These are phyloP conservation scores for Monopterus albus DNA, from an alignment of 2,113 vertebrate species.

Conservation along the genomic window DNA sequence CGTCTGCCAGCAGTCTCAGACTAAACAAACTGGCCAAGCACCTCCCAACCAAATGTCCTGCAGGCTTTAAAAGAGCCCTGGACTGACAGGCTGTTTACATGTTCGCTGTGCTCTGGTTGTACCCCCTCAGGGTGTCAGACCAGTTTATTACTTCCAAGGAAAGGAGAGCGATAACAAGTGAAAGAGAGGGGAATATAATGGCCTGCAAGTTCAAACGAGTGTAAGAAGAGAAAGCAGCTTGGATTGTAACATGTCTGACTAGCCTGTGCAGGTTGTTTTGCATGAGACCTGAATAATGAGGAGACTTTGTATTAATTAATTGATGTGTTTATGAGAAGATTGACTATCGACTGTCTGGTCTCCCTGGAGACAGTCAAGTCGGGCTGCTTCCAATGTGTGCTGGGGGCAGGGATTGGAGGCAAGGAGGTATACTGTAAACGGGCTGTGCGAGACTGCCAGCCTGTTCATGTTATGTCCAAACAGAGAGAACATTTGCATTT, in stretches of 20 bases:
- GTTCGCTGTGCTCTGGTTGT: slow-evolving; percentile 23
- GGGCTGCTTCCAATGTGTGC: slow-evolving; percentile 48
- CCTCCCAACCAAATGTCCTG: slow-evolving; percentile 51
- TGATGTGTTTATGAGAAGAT: slow-evolving; percentile 64
- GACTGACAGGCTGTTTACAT: slow-evolving; percentile 59
- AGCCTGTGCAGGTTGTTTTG: slow-evolving; percentile 35
- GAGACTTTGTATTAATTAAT: slow-evolving; percentile 59
- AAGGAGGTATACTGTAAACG: slow-evolving; percentile 63
- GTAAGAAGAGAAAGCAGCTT: slow-evolving; percentile 8
- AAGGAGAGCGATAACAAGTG: slow-evolving; percentile 42
- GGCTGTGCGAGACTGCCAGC: slow-evolving; percentile 39
- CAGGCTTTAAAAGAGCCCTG: slow-evolving; percentile 42
- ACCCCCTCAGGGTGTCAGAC: slow-evolving; percentile 31
- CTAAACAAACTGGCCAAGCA: slow-evolving; percentile 66
- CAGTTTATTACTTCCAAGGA: slow-evolving; percentile 54
- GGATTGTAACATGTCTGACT: slow-evolving; percentile 19
- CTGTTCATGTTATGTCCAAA: slow-evolving; percentile 44
- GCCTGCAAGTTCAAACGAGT: slow-evolving; percentile 51
- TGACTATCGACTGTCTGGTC: slow-evolving; percentile 61
- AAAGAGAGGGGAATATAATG: slow-evolving; percentile 33
- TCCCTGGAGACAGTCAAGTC: slow-evolving; percentile 57
- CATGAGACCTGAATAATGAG: slow-evolving; percentile 51
- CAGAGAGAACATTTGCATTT: slow-evolving; percentile 69
- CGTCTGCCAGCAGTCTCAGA: slow-evolving; percentile 67
- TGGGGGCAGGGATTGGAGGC: slow-evolving; percentile 30